phyloP scores from a whole-genome alignment of 2,888 invertebrate genomes.

The Synanthedon andrenaeformis region DNA sequence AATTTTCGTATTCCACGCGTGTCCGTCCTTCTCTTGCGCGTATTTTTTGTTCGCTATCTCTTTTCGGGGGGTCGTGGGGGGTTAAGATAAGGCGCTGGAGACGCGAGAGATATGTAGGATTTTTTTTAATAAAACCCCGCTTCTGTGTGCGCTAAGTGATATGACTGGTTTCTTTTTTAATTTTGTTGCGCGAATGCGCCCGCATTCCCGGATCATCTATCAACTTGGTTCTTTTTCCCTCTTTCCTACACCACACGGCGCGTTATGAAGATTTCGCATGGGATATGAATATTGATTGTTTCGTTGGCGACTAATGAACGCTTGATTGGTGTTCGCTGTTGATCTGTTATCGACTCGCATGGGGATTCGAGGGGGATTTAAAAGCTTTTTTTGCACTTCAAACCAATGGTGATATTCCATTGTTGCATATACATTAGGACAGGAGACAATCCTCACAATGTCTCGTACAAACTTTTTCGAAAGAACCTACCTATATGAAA shows the following conservation, averaged over 20 bases:
- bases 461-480: too few species aligned
- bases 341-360: conserved; percentile 46
- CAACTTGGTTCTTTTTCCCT: conserved; percentile 33
- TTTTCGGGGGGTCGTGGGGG: conserved; percentile 21
- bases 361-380: conserved; percentile 24
- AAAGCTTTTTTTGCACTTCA: conserved; percentile 32
- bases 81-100: conserved; percentile 57
- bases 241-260: conserved; percentile 19
- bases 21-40: conserved; percentile 51
- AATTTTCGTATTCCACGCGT: conserved; percentile 57
- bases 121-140: conserved; percentile 63
- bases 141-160: conserved; percentile 69
- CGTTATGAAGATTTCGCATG: conserved; percentile 62
- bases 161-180: conserved; percentile 68
- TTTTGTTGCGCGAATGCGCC: conserved; percentile 59
- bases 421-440: neutral
- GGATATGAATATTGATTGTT: conserved; percentile 70
- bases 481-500: too few species aligned
- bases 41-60: conserved; percentile 54
- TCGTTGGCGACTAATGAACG: conserved; percentile 54
- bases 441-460: too few species aligned
- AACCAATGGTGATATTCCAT: conserved; percentile 22
- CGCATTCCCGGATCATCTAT: conserved; percentile 57
- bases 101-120: conserved; percentile 68
- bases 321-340: conserved; percentile 58